These are phyloP conservation scores for Branchinecta sandiegonensis DNA, from an alignment of 2,888 invertebrate species.

Conservation along the genomic window DNA sequence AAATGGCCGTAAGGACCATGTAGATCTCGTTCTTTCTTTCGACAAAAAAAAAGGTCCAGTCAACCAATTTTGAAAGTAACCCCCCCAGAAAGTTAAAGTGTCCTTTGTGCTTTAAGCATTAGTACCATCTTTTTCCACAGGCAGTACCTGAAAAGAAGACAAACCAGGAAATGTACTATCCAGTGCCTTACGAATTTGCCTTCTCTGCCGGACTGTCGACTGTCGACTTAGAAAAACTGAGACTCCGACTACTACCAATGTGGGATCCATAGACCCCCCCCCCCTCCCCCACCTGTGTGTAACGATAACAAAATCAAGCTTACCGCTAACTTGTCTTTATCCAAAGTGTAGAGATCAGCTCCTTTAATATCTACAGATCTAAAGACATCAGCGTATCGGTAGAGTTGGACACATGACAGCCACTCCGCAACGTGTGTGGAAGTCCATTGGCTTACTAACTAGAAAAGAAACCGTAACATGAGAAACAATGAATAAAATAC, in stretches of 20 bases:
- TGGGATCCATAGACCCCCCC: not conserved
- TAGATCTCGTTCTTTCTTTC: too few relatives aligned
- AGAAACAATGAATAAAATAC: too few relatives aligned
- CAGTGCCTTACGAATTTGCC: too few relatives aligned
- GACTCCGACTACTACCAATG: not conserved
- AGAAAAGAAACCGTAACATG: constrained; percentile 32
- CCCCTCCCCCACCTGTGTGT: not conserved
- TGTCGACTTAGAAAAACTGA: constrained; percentile 26
- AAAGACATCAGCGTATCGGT: constrained; percentile 54
- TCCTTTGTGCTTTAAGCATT: too few relatives aligned
- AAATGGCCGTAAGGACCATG: too few relatives aligned
- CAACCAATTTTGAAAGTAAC: too few relatives aligned
- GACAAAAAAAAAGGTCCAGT: too few relatives aligned
- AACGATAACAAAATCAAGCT: constrained; percentile 30
- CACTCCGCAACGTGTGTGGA: constrained; percentile 54
- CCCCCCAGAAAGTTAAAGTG: too few relatives aligned
- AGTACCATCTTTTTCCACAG: too few relatives aligned
- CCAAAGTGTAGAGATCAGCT: constrained; percentile 47
- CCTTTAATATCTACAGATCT: constrained; percentile 54
- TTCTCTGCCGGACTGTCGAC: too few relatives aligned
- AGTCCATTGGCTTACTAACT: constrained; percentile 56
- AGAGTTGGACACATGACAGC: constrained; percentile 58
- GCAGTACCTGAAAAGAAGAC: too few relatives aligned
- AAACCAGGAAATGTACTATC: too few relatives aligned
- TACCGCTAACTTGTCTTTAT: constrained; percentile 51